Conservation (phyloP, 2,797 vertebrate species). For the Ptychobarbus kaznakovi region DNA sequence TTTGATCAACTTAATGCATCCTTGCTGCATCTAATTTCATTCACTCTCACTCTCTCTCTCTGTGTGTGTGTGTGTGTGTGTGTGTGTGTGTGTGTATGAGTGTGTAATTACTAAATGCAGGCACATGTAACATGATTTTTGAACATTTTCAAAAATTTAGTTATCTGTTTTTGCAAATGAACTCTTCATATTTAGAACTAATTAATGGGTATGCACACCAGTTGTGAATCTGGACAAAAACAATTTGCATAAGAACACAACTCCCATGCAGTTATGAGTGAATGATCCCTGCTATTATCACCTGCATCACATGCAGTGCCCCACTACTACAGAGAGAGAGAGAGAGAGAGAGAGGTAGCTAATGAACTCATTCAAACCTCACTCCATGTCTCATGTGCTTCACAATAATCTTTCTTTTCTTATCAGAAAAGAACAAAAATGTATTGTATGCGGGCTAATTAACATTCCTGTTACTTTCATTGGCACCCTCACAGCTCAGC, state of each 20-base stretch:
- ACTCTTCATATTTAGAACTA: not conserved
- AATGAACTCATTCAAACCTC: slow-evolving; percentile 43
- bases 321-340: not conserved
- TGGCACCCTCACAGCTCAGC: slow-evolving; percentile 3
- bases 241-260: not conserved
- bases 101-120: not conserved
- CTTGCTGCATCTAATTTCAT: not conserved
- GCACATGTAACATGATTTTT: not conserved
- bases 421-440: slow-evolving; percentile 46
- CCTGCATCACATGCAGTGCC: not conserved
- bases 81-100: not conserved
- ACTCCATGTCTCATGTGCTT: slow-evolving; percentile 23
- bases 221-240: not conserved
- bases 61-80: not conserved
- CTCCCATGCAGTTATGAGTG: not conserved
- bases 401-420: slow-evolving; percentile 35
- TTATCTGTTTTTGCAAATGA: too few relatives aligned
- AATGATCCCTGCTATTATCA: not conserved
- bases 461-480: slow-evolving; percentile 42
- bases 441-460: slow-evolving; percentile 29
- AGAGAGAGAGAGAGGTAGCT: not conserved
- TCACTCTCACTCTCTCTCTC: not conserved
- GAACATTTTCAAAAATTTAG: too few relatives aligned
- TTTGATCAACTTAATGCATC: too few relatives aligned
- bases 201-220: not conserved